Evolutionary conservation across 2,888 invertebrate genomes (phyloP).

Genomic region (Nipponacmea schrenckii): DNA sequence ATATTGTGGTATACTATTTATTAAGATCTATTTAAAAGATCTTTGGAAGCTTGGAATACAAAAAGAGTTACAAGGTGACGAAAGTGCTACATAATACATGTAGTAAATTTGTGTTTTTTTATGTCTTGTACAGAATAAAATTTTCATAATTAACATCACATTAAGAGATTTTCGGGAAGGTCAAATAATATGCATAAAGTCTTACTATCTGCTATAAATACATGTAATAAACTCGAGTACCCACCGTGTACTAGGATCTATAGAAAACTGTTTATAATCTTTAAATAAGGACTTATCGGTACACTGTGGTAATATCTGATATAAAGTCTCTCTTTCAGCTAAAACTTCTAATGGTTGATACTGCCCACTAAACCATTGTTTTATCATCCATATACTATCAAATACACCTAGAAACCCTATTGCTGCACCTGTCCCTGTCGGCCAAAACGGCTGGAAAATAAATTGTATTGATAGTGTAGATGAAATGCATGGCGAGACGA

Average conservation of each 20-base stretch:
- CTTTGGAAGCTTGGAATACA: too few species aligned
- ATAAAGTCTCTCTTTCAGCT: conserved; percentile 94
- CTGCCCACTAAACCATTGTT: conserved; percentile 80
- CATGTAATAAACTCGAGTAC: background rate
- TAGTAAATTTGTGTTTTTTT: too few species aligned
- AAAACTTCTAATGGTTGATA: conserved; percentile 82
- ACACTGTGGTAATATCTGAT: conserved; percentile 89
- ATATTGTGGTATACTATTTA: too few species aligned
- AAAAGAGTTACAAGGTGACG: too few species aligned
- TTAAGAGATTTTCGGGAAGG: too few species aligned
- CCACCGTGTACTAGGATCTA: conserved; percentile 74
- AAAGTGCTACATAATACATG: too few species aligned
- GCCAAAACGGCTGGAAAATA: conserved; percentile 83
- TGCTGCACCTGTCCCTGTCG: conserved; percentile 97
- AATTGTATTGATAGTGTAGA: conserved; percentile 28
- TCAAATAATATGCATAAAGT: too few species aligned
- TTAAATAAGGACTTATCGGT: conserved; percentile 95
- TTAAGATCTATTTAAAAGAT: too few species aligned
- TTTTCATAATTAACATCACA: too few species aligned
- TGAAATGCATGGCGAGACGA: too few species aligned
- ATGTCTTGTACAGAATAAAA: too few species aligned
- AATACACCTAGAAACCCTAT: conserved; percentile 94
- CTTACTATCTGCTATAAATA: too few species aligned
- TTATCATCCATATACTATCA: conserved; percentile 95
- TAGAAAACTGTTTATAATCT: conserved; percentile 75